Evolutionary conservation across 92 coral and sea anemone genomes (phyloP).

Genomic region (Muricea muricata): DNA sequence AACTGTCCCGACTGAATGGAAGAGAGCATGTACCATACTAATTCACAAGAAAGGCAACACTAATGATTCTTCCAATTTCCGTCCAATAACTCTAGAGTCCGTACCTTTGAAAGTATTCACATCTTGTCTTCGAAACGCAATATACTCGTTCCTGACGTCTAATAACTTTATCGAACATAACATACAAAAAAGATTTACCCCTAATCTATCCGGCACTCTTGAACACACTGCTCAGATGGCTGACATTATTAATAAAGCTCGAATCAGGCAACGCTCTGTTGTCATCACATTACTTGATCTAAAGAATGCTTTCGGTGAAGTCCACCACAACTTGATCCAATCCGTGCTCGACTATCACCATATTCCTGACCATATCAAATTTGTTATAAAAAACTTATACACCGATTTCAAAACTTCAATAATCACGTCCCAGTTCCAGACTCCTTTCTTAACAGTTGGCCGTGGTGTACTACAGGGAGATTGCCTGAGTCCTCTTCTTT

Average conservation of each 20-base stretch:
- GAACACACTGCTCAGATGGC: slow-evolving; percentile 31
- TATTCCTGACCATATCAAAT: neutral
- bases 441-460: neutral
- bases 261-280: slow-evolving; percentile 20
- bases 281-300: slow-evolving; percentile 20
- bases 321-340: neutral
- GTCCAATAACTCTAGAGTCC: slow-evolving; percentile 1
- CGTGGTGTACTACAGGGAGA: neutral
- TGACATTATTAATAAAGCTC: slow-evolving; percentile 12
- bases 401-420: neutral
- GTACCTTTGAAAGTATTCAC: slow-evolving; percentile 38
- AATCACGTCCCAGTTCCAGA: neutral
- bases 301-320: neutral
- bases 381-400: neutral
- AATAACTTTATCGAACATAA: slow-evolving; percentile 27
- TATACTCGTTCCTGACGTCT: neutral
- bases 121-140: slow-evolving; percentile 20
- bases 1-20: slow-evolving; percentile 51
- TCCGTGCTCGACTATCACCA: neutral
- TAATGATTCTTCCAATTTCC: slow-evolving; percentile 34
- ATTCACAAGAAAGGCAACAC: slow-evolving; percentile 36
- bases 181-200: slow-evolving; percentile 23
- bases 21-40: slow-evolving; percentile 50
- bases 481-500: neutral
- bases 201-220: slow-evolving; percentile 18